Percentiles rank a stretch among this genome's conserved stretches.
phyloP scores from a whole-genome alignment of 2,888 invertebrate genomes.

The Ophioninae sp. region DNA sequence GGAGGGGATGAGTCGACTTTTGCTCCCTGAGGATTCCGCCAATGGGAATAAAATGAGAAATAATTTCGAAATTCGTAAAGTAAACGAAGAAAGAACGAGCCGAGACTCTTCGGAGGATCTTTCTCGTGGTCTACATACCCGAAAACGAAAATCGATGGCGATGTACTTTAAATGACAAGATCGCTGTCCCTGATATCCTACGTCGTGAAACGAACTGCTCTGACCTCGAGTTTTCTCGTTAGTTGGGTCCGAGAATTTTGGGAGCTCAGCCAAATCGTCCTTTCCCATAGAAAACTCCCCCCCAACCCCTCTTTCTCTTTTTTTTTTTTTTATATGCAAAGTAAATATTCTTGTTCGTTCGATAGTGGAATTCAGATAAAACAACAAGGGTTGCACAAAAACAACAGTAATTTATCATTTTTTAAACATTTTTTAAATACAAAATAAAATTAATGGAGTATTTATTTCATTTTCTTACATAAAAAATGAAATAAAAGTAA shows the following conservation, averaged over 20 bases:
- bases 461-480: too few relatives aligned
- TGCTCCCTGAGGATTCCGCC: too few relatives aligned
- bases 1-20: too few relatives aligned
- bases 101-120: constrained; percentile 12
- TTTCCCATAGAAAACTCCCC: constrained; percentile 14
- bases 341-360: neutral
- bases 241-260: constrained; percentile 39
- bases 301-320: neutral
- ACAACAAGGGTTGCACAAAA: neutral
- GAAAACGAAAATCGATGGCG: constrained; percentile 52
- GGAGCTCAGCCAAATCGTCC: constrained; percentile 58
- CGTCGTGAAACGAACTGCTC: constrained; percentile 20
- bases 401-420: too few relatives aligned
- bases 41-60: neutral
- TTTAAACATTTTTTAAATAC: too few relatives aligned
- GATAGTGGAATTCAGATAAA: neutral
- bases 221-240: constrained; percentile 25
- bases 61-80: constrained; percentile 26
- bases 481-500: too few relatives aligned
- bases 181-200: constrained; percentile 53
- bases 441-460: too few relatives aligned
- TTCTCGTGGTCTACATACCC: constrained; percentile 16
- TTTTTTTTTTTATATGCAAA: neutral
- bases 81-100: constrained; percentile 12
- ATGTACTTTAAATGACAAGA: constrained; percentile 62